Conservation (phyloP, 35 echinoderm and acorn worm genomes). For the Holothuria glaberrima region DNA sequence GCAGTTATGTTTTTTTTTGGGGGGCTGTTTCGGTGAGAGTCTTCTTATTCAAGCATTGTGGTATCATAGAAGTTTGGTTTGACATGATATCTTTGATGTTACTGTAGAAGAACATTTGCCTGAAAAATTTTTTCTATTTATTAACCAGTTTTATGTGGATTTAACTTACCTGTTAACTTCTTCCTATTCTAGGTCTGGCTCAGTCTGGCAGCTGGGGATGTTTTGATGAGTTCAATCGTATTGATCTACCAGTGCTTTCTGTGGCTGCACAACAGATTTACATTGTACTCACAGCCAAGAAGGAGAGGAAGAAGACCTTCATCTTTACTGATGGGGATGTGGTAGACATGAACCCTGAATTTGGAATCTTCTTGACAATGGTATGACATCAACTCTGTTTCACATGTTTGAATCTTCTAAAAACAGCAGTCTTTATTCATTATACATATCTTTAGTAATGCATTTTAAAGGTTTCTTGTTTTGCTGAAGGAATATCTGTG, state of each 20-base stretch:
- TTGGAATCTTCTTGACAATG: slow-evolving; percentile 99
- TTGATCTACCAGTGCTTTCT: slow-evolving; percentile 91
- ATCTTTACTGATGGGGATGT: slow-evolving; percentile 95
- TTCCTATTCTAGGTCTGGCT: slow-evolving; percentile 66
- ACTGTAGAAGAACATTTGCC: no score
- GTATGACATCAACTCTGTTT: slow-evolving; percentile 37
- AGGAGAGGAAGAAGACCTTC: slow-evolving; percentile 93
- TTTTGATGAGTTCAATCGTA: slow-evolving; percentile 99
- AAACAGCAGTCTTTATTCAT: neutral
- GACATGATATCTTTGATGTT: no score
- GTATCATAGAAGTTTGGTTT: no score
- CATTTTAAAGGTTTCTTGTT: no score
- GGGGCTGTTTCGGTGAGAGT: no score
- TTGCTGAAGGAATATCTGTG: no score
- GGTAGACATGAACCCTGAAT: slow-evolving; percentile 94
- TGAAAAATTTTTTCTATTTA: no score
- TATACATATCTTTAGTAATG: no score
- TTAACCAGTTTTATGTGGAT: no score
- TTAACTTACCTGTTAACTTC: neutral
- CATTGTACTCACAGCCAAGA: slow-evolving; percentile 93
- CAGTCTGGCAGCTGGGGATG: slow-evolving; percentile 99
- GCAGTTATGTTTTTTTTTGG: no score
- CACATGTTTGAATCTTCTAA: neutral
- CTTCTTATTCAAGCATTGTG: no score
- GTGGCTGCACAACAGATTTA: slow-evolving; percentile 98